phyloP scores from a whole-genome alignment of 1,140 invertebrate species.

The Zaprionus camerounensis region DNA sequence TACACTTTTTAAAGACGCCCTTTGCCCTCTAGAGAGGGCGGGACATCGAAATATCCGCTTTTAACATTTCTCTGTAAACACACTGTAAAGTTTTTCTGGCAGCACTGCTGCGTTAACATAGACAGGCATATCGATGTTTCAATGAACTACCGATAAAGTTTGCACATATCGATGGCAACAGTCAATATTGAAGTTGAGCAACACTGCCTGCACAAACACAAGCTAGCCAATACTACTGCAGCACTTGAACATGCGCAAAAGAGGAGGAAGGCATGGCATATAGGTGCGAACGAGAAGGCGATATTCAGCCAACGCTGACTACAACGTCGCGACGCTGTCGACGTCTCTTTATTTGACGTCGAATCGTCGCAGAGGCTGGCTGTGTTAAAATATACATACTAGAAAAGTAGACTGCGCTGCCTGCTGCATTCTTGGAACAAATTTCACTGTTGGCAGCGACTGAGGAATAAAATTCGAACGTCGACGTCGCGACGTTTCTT shows the following conservation, averaged over 20 bases:
- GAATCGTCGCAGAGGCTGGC: constrained; percentile 51
- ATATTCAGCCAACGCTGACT: constrained; percentile 53
- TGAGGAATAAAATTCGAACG: constrained; percentile 77
- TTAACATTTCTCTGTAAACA: too few relatives aligned
- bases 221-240: constrained; percentile 16
- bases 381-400: constrained; percentile 55
- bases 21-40: too few relatives aligned
- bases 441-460: constrained; percentile 75
- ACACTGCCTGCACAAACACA: constrained; percentile 1
- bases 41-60: too few relatives aligned
- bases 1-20: too few relatives aligned
- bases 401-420: constrained; percentile 53
- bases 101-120: not conserved
- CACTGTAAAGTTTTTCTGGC: too few relatives aligned
- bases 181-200: not conserved
- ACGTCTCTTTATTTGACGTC: constrained; percentile 56
- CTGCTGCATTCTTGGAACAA: constrained; percentile 56
- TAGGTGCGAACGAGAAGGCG: constrained; percentile 33
- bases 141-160: constrained; percentile 6
- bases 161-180: constrained; percentile 1
- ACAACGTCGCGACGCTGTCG: constrained; percentile 54
- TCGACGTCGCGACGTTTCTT: constrained; percentile 72
- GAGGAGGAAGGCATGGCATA: constrained; percentile 37
- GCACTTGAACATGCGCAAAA: constrained; percentile 51
- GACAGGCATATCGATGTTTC: not conserved